A percentile compares a stretch with the other conserved stretches of the same genome.
Evolutionary conservation across 2,888 invertebrate genomes (phyloP).

Genomic region (Cataglyphis cursor): DNA sequence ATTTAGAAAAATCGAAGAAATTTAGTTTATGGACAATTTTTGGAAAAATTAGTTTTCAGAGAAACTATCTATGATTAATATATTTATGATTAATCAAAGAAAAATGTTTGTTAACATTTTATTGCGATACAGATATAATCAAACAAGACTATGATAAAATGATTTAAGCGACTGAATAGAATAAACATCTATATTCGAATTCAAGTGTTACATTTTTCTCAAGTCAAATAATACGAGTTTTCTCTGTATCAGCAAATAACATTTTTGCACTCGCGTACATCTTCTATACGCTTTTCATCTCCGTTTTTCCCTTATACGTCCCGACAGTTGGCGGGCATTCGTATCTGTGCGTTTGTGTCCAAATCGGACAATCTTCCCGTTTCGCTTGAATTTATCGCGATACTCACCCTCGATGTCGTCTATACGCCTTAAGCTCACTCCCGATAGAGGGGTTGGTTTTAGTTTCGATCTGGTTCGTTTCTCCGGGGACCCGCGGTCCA

Average conservation of each 20-base stretch:
- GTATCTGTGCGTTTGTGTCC: slow-evolving; percentile 57
- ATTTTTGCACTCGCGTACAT: background rate
- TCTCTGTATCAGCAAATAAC: slow-evolving; percentile 13
- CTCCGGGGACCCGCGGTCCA: slow-evolving; percentile 76
- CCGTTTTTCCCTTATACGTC: slow-evolving; percentile 42
- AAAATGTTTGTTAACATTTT: background rate
- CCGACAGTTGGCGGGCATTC: slow-evolving; percentile 49
- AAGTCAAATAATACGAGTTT: background rate
- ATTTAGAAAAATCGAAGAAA: background rate
- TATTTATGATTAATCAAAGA: background rate
- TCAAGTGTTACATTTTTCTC: background rate
- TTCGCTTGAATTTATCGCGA: slow-evolving; percentile 74
- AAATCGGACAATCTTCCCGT: slow-evolving; percentile 57
- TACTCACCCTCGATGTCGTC: slow-evolving; percentile 60
- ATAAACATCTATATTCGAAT: background rate
- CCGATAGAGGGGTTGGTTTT: slow-evolving; percentile 57
- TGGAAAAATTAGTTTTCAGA: too few relatives aligned
- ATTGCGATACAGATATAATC: background rate
- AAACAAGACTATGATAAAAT: background rate
- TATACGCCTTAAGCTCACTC: slow-evolving; percentile 68
- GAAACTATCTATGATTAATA: background rate
- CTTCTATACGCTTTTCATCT: slow-evolving; percentile 7
- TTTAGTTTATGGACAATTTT: too few relatives aligned
- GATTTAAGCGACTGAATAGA: background rate
- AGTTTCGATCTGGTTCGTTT: slow-evolving; percentile 74